Conservation (phyloP, 2,888 invertebrate species). For the Rambutsinella grinnellia region DNA sequence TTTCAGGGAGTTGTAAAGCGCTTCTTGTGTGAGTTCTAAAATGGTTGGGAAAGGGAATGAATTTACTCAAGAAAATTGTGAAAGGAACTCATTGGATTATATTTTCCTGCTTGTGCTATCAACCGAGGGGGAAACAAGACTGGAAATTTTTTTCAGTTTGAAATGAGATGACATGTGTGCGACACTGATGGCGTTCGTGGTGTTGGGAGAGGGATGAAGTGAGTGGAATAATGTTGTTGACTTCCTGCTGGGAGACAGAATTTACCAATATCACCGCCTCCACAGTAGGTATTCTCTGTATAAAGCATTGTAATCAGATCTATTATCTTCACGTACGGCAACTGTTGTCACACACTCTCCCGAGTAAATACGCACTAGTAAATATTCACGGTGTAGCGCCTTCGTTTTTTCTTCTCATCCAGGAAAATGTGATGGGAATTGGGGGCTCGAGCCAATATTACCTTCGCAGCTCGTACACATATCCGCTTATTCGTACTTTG, state of each 20-base stretch:
- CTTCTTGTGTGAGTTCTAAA: too few species aligned
- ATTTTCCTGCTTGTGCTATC: too few species aligned
- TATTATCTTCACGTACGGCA: slow-evolving; percentile 18
- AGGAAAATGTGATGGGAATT: slow-evolving; percentile 52
- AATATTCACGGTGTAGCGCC: slow-evolving; percentile 31
- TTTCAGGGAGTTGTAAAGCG: slow-evolving; percentile 20
- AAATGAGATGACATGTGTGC: not conserved
- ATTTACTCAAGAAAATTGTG: too few species aligned
- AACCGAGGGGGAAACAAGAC: not conserved
- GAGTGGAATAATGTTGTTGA: slow-evolving; percentile 8
- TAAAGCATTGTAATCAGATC: slow-evolving; percentile 3
- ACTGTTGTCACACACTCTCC: not conserved
- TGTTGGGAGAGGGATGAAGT: not conserved
- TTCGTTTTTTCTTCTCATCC: not conserved
- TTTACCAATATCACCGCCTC: not conserved
- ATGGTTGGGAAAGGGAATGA: too few species aligned
- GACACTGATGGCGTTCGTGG: not conserved
- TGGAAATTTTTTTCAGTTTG: not conserved
- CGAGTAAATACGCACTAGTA: not conserved
- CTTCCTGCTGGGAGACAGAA: slow-evolving; percentile 28
- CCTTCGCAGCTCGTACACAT: too few species aligned
- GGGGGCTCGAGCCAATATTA: slow-evolving; percentile 40
- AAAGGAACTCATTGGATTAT: not conserved
- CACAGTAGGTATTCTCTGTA: not conserved
- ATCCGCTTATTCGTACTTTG: too few species aligned